Base-by-base conservation (phyloP, 1,140 invertebrate species). In the Temnothorax nylanderi region DNA sequence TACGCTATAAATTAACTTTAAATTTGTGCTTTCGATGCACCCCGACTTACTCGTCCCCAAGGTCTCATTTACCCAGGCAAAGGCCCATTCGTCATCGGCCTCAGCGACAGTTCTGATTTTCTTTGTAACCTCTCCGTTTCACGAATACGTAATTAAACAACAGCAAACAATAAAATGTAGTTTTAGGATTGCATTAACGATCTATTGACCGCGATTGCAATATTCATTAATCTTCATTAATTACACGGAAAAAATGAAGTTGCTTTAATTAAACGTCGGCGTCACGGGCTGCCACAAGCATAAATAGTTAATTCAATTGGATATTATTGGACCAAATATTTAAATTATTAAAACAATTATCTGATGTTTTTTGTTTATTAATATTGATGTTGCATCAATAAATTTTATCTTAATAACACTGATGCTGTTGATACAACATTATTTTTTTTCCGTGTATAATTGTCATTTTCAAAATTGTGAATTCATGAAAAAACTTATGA, bases 1-100 rank as follows among this genome's bases (percentile, higher is more conserved):
- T 92, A 90, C 88, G 65, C 88, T 89, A 92, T 92, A 91, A 92
- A 89, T 92, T 92, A 92, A 86, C 74, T 64, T 92, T 85, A 92
- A 92, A 89, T 90, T 92, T 69, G 84, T 81, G 78, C 81, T 88
- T 88, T 85, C 76, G 64, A 67, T 86, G 76, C 75, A 65, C 13
- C 86, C 51, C 72, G 64, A 67, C 64, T 60, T 72, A 47, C 69
- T 47, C 60, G 16, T 80, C 54, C 60, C n/a, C n/a, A 13, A n/a
- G 11, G 26, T 44, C 47, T 80, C 51, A 47, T 47, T 47, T 21
- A 67, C n/a, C 7, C 21, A 13, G n/a, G 7, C 18, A 58, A 58
- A 69, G 13, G 4, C 58, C 41, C 34, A 26, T 60, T 58, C 32
- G 34, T 34, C 47, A 54, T 56, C 56, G 11, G 41, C 37, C 26